phyloP scores from a whole-genome alignment of 2,888 invertebrate species.

The Acholoe squamosa region DNA sequence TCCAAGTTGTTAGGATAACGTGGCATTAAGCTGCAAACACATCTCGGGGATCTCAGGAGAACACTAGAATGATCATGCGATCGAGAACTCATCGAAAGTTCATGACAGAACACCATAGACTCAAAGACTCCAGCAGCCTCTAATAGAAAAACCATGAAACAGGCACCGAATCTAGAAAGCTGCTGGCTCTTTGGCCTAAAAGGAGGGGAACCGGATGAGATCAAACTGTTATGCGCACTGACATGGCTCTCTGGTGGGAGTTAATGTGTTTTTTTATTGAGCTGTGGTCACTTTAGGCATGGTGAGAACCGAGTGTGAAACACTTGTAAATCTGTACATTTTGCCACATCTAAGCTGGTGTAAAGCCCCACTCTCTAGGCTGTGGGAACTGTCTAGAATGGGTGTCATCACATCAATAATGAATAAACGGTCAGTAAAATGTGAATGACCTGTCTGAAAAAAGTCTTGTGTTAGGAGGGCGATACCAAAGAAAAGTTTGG shows the following conservation, averaged over 20 bases:
- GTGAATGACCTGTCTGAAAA: background rate
- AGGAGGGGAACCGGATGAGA: constrained; percentile 30
- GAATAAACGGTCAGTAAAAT: background rate
- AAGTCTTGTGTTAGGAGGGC: background rate
- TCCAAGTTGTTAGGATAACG: too few relatives aligned
- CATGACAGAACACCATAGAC: background rate
- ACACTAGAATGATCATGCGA: constrained; percentile 30
- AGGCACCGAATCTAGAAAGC: background rate
- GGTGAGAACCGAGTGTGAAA: background rate
- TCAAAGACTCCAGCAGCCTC: background rate
- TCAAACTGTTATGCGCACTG: background rate
- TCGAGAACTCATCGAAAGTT: background rate
- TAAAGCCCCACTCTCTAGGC: too few relatives aligned
- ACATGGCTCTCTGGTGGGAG: background rate
- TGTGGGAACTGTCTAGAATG: background rate
- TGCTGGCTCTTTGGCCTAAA: background rate
- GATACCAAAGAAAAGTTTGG: background rate
- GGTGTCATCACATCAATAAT: background rate
- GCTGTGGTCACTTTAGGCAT: background rate
- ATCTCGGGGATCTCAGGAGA: background rate
- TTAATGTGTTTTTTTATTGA: background rate
- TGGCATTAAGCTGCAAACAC: background rate
- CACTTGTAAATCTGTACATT: background rate
- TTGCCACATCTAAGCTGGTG: background rate
- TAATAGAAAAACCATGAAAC: background rate